phyloP scores from a whole-genome alignment of 2,113 vertebrate species.

The Aix galericulata region DNA sequence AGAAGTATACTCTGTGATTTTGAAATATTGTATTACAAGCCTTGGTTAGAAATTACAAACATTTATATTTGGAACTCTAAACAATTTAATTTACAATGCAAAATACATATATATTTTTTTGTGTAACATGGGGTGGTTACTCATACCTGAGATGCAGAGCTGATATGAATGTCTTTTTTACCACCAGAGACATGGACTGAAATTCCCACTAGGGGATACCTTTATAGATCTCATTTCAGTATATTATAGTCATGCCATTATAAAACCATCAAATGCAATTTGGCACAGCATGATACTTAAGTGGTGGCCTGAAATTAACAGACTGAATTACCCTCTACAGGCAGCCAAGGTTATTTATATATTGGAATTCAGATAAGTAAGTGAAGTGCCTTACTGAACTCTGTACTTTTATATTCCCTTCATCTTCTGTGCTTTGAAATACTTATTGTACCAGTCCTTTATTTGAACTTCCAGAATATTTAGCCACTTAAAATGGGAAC shows the following conservation, averaged over 20 bases:
- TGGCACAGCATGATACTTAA: slow-evolving; percentile 62
- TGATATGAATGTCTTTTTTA: not conserved
- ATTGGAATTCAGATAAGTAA: slow-evolving; percentile 63
- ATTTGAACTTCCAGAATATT: slow-evolving; percentile 8
- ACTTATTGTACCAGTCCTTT: not conserved
- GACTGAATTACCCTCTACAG: slow-evolving; percentile 44
- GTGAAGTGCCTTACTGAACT: slow-evolving; percentile 44
- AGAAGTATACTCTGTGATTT: not conserved
- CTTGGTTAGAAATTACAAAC: not conserved
- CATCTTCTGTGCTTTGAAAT: slow-evolving; percentile 18
- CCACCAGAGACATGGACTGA: not conserved
- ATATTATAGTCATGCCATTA: slow-evolving; percentile 52
- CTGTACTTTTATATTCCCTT: not conserved
- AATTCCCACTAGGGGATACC: slow-evolving; percentile 28
- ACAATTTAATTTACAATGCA: not conserved
- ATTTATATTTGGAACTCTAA: not conserved
- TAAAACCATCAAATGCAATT: slow-evolving; percentile 54
- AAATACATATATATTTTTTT: not conserved
- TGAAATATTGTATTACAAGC: not conserved
- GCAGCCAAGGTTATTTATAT: slow-evolving; percentile 71
- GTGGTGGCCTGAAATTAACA: slow-evolving; percentile 64
- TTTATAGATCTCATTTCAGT: slow-evolving; percentile 65
- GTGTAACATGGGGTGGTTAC: not conserved
- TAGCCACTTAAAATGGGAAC: slow-evolving; percentile 11
- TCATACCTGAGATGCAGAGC: not conserved